Percentiles rank a stretch among this genome's conserved stretches.
Evolutionary conservation across 2,113 vertebrate species (phyloP).

Genomic region (Galbula dea): DNA sequence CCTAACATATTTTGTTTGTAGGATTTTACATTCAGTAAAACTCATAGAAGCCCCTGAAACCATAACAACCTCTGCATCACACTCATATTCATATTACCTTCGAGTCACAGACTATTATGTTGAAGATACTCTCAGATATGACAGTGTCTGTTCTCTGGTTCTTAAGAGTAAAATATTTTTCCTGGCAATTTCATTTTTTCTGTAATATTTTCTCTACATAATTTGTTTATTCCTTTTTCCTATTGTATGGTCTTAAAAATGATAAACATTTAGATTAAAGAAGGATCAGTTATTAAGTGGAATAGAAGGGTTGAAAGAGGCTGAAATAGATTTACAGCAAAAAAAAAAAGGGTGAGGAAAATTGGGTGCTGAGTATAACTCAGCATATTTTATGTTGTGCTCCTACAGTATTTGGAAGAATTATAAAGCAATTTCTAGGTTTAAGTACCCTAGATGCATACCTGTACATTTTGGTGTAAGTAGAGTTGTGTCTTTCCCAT

Average conservation of each 20-base stretch:
- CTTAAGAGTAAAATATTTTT: not conserved
- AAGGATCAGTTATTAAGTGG: not conserved
- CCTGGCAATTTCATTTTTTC: not conserved
- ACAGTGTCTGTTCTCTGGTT: not conserved
- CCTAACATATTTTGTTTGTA: not conserved
- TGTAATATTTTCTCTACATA: not conserved
- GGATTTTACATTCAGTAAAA: conserved; percentile 16
- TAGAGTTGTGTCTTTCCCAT: not conserved
- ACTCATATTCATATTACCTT: not conserved
- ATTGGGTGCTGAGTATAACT: not conserved
- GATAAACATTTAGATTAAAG: not conserved
- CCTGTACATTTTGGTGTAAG: not conserved
- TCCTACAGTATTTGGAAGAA: not conserved
- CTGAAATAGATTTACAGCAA: not conserved
- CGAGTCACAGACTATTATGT: not conserved
- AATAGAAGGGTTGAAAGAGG: not conserved
- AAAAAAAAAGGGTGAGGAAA: not conserved
- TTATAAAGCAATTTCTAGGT: not conserved
- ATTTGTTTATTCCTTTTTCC: not conserved
- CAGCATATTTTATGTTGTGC: not conserved
- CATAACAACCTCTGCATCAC: conserved; percentile 3
- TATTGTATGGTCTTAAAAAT: not conserved
- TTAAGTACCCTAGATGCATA: not conserved
- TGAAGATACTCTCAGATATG: not conserved
- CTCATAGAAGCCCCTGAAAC: not conserved